Base-by-base conservation (phyloP, 2,888 invertebrate species). In the Drosophila gaucha region DNA sequence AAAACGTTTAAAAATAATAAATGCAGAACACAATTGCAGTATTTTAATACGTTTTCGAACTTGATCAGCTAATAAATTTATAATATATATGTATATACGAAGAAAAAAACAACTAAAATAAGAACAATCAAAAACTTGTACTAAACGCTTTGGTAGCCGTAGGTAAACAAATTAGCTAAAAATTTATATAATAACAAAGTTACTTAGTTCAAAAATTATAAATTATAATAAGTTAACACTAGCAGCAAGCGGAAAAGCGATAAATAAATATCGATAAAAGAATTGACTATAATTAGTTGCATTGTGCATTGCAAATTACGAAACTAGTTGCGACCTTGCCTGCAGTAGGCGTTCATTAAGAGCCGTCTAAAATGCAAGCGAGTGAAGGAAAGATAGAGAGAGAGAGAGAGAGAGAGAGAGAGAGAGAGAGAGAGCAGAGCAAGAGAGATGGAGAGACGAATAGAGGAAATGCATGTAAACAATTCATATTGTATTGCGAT, bases 341-440 rank as follows among this genome's bases (percentile, higher is more conserved):
- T 70, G 74, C 51, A 58, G 51, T 60, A 72, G 51, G 16, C 80
- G 80, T 89, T 89, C 91, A 82, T 68, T 90, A 46, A 78, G 90
- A 84, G 89, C 90, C 89, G 78, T 91, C 92, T 92, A 86, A 47
- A 12, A 18, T 18, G 49, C n/a, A 5, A 35, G 26, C 12, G 35
- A 50, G 18, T 6, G 5, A 41, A 9, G 26, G 14, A 14, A 3
- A n/a, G 22, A 12, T 1, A 30, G 50, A 46, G 18, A 33, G 33
- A 33, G 33, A 39, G 16, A 35, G 3, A 56, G 9, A 50, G 24
- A 41, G n/a, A 12, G 16, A 33, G 44, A 26, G 22, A 36, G 12
- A n/a, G 10, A 39, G 18, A 56, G 14, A 33, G 1, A 54, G 2
- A 24, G 6, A 55, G n/a, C 18, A 49, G 10, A 14, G 26, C 28